These are phyloP conservation scores for Lasiommata megera DNA, from an alignment of 2,888 invertebrate genomes.

Conservation along the genomic window DNA sequence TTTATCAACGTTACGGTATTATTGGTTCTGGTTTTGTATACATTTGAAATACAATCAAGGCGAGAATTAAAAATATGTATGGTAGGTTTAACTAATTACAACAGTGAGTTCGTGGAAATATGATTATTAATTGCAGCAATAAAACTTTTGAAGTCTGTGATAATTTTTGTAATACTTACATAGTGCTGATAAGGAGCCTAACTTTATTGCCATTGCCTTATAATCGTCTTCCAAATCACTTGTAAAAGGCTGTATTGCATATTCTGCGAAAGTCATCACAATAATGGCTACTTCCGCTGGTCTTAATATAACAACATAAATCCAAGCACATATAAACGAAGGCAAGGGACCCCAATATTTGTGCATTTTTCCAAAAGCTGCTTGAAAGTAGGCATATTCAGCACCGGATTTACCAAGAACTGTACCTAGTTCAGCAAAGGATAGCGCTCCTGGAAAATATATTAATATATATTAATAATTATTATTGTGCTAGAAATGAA, in stretches of 20 bases:
- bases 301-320: constrained; percentile 86
- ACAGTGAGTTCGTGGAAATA: too few species aligned
- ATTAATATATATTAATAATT: background rate
- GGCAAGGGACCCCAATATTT: constrained; percentile 87
- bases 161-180: constrained; percentile 65
- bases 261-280: constrained; percentile 88
- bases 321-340: constrained; percentile 89
- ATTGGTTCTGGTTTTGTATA: too few species aligned
- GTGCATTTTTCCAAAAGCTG: constrained; percentile 86
- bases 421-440: constrained; percentile 90
- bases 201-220: constrained; percentile 78
- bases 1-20: too few species aligned
- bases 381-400: constrained; percentile 89
- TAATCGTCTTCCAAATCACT: constrained; percentile 62
- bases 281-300: constrained; percentile 91
- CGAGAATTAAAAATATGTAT: too few species aligned
- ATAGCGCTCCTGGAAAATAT: constrained; percentile 84
- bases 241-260: constrained; percentile 85
- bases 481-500: too few species aligned
- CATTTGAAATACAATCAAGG: too few species aligned
- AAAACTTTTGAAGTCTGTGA: too few species aligned
- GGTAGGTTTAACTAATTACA: too few species aligned
- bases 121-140: too few species aligned
- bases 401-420: constrained; percentile 90
- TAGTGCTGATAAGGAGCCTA: constrained; percentile 83